Evolutionary conservation across 2,888 invertebrate species (phyloP), one percentile per base, ranked within the genome.

Genomic region (Apodemia mormo): DNA sequence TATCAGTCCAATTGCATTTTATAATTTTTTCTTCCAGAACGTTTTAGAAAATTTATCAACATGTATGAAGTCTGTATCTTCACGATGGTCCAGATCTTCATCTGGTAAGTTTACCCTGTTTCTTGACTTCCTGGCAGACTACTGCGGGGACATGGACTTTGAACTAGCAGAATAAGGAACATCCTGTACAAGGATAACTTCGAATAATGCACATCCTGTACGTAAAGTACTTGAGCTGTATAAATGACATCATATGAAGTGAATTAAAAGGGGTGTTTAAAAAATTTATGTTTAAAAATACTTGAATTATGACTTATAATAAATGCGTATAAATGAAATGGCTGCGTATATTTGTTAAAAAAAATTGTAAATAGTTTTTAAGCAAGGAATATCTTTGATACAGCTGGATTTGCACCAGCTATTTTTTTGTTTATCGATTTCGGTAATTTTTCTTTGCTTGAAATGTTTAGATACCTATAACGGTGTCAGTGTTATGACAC

Each of bases 71-170:
- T 74, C 83, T 0, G 92, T 93, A 0, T 90, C 92, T 0, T 78
- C 83, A 0, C 76, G 83, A 0, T 89, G 90, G 88, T 80, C 82
- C 0, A 76, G 86, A 1, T 82, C 85, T 0, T 83, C 87, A 0
- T 79, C 85, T 0, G 89, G 92, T 5, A 93, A 93, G 74, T 90
- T 93, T 68, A 89, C 87, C 0, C 71, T 92, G 4, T 92, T 93
- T 75, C 80, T 93, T 0, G 92, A 92, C 68, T 92, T 93, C 73
- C 71, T 93, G 12, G 88, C 93, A 0, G 93, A 93, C 43, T 93
- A 85, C 76, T 93, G 93, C 70, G 89, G 87, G 0, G 86, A 92
- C 40, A 86, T 93, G 87, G 90, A 90, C 72, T 85, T 84, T 72
- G 88, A 89, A 2, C 80, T 83, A 30, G 66, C 76, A 10, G 75